Evolutionary conservation across 1,140 invertebrate genomes (phyloP).

Genomic region (Diorhabda elongata): DNA sequence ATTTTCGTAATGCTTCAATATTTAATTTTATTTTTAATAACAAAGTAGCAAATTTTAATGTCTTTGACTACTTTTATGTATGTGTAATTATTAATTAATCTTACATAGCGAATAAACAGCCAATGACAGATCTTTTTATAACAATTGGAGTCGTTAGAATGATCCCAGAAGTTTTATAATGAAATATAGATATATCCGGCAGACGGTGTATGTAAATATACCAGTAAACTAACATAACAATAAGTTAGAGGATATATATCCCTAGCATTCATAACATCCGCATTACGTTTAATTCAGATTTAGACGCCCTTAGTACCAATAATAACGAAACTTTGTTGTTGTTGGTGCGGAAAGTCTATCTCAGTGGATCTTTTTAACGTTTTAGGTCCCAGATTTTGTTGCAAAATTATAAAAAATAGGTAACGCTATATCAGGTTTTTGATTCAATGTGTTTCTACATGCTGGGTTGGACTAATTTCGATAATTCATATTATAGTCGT

Average conservation of each 20-base stretch:
- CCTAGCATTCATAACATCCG: constrained; percentile 14
- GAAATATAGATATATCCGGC: constrained; percentile 17
- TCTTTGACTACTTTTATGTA: too few relatives aligned
- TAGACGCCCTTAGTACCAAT: constrained; percentile 21
- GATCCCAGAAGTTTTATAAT: neutral
- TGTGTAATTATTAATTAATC: too few relatives aligned
- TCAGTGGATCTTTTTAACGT: constrained; percentile 16
- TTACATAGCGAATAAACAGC: neutral
- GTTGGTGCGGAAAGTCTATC: constrained; percentile 13
- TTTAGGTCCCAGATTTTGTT: neutral
- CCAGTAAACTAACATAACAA: constrained; percentile 19
- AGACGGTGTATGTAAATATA: constrained; percentile 14
- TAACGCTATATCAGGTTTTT: too few relatives aligned
- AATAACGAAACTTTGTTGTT: constrained; percentile 22
- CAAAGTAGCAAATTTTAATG: too few relatives aligned
- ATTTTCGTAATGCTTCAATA: too few relatives aligned
- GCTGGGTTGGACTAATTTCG: too few relatives aligned
- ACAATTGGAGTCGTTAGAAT: neutral
- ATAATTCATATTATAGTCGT: too few relatives aligned
- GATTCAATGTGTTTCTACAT: too few relatives aligned
- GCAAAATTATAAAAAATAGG: too few relatives aligned
- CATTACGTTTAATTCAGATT: constrained; percentile 22
- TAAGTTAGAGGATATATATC: constrained; percentile 14
- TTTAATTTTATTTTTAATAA: too few relatives aligned
- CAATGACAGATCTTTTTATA: neutral